Evolutionary conservation across 2,113 vertebrate species (phyloP).

Genomic region (Eulemur macaco): DNA sequence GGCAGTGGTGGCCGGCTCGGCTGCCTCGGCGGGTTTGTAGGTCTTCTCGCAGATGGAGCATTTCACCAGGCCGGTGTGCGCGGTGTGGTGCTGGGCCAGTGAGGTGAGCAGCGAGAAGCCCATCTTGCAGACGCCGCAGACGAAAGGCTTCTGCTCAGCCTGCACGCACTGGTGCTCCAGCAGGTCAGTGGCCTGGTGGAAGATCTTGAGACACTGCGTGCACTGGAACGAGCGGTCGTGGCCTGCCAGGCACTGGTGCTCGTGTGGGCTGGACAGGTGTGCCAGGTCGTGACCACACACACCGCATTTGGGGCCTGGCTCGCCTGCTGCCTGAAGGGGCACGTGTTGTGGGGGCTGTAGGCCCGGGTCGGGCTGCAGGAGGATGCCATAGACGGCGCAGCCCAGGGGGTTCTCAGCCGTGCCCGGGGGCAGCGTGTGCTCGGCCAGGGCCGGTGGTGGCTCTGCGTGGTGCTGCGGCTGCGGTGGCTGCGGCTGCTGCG

Average conservation of each 20-base stretch:
- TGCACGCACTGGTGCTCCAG: conserved; percentile 98
- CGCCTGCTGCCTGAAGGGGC: conserved; percentile 83
- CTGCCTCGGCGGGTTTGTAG: conserved; percentile 89
- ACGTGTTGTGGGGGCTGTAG: conserved; percentile 89
- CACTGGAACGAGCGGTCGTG: conserved; percentile 98
- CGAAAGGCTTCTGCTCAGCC: conserved; percentile 98
- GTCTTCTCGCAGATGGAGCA: conserved; percentile 99
- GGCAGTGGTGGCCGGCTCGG: conserved; percentile 69
- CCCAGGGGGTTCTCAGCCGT: conserved; percentile 91
- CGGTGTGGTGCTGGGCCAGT: conserved; percentile 94
- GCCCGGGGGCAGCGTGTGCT: conserved; percentile 91
- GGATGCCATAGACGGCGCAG: conserved; percentile 96
- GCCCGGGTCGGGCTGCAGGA: conserved; percentile 91
- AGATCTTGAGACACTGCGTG: conserved; percentile 98
- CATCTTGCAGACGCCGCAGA: conserved; percentile 98
- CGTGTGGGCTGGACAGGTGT: conserved; percentile 94
- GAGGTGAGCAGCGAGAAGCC: conserved; percentile 98
- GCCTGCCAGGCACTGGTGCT: conserved; percentile 95
- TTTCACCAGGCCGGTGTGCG: conserved; percentile 94
- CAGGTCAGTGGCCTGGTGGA: conserved; percentile 97
- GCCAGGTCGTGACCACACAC: conserved; percentile 95
- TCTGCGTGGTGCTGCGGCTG: conserved; percentile 86
- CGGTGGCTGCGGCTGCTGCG: conserved; percentile 84
- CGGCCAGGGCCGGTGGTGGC: conserved; percentile 85
- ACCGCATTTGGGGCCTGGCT: conserved; percentile 93